Percentiles rank a stretch among this genome's conserved stretches.
phyloP scores from a whole-genome alignment of 2,797 vertebrate genomes.

The Danio tinwini region DNA sequence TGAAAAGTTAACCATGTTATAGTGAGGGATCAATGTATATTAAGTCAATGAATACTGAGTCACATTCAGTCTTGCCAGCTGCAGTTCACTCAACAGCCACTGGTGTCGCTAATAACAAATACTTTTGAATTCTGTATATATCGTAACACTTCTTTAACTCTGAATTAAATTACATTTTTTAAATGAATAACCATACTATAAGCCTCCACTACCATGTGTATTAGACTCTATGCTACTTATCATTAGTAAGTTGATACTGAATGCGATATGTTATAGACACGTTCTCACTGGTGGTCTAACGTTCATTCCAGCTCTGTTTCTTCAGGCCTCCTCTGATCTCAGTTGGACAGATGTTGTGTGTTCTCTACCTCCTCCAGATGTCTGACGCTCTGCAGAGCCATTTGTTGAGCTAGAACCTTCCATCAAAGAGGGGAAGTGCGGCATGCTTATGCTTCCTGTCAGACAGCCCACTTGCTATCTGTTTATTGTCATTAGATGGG shows the following conservation, averaged over 20 bases:
- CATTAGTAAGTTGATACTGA: neutral
- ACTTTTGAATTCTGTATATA: no score
- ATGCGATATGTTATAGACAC: neutral
- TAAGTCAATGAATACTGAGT: no score
- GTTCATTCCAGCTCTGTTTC: constrained; percentile 14
- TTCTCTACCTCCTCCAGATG: constrained; percentile 53
- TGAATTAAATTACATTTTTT: neutral
- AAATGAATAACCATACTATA: neutral
- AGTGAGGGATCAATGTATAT: no score
- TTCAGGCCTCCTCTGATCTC: constrained; percentile 38
- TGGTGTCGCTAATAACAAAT: no score
- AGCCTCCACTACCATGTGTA: neutral
- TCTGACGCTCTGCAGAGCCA: constrained; percentile 43
- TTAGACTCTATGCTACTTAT: neutral
- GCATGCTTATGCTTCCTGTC: constrained; percentile 38
- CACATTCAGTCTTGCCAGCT: no score
- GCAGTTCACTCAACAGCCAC: no score
- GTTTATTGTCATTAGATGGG: constrained; percentile 43
- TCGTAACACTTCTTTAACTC: neutral
- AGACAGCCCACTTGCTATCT: constrained; percentile 39
- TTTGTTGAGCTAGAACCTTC: constrained; percentile 43
- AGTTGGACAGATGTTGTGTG: constrained; percentile 47
- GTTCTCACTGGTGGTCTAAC: constrained; percentile 33
- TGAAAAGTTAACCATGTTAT: no score
- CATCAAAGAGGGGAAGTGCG: constrained; percentile 43